A percentile compares a stretch with the other conserved stretches of the same genome.
These are phyloP conservation scores for Colossoma macropomum DNA, from an alignment of 2,113 vertebrate species.

Conservation along the genomic window DNA sequence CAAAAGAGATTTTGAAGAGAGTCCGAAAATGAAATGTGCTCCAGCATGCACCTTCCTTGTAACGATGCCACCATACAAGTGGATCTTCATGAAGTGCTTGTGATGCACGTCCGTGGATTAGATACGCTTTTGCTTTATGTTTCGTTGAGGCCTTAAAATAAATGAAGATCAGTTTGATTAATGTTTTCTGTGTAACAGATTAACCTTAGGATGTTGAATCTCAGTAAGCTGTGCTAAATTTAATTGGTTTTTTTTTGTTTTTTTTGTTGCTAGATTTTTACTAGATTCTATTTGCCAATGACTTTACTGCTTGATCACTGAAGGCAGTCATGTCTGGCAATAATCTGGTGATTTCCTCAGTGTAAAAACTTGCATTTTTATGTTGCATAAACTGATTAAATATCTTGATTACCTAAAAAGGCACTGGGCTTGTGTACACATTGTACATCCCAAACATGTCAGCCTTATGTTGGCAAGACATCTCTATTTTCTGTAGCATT, in stretches of 20 bases:
- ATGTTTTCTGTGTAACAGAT: too few relatives aligned
- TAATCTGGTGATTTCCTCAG: too few relatives aligned
- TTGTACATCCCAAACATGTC: not conserved
- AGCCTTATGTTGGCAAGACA: not conserved
- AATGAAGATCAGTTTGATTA: too few relatives aligned
- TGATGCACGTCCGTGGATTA: not conserved
- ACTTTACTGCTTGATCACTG: too few relatives aligned
- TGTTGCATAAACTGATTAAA: not conserved
- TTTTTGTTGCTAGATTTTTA: too few relatives aligned
- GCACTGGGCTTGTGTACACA: not conserved
- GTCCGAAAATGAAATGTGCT: not conserved
- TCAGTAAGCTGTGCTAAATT: too few relatives aligned
- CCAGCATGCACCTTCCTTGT: not conserved
- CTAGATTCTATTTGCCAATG: too few relatives aligned
- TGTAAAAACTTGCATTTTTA: too few relatives aligned
- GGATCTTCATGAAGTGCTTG: not conserved
- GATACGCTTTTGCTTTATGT: not conserved
- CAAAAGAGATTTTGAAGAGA: slow-evolving; percentile 13
- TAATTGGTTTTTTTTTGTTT: too few relatives aligned
- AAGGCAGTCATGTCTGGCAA: too few relatives aligned
- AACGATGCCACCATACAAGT: not conserved
- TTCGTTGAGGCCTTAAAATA: not conserved
- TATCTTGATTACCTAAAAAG: not conserved
- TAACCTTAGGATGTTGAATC: too few relatives aligned
- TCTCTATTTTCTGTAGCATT: not conserved